Evolutionary conservation across 2,888 invertebrate genomes (phyloP).

Genomic region (Patella ulyssiponensis): DNA sequence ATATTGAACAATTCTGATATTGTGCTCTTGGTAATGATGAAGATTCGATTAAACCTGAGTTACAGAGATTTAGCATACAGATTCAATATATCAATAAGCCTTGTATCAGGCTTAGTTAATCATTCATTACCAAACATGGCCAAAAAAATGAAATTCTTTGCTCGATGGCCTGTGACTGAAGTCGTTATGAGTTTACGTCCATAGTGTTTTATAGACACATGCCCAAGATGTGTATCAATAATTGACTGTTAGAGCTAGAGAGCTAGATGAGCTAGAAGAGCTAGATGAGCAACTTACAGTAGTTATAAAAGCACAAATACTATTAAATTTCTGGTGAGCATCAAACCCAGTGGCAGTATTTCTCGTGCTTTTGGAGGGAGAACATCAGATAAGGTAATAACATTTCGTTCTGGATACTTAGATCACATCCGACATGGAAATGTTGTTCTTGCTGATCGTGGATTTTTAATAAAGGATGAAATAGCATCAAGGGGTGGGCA

Average conservation of each 20-base stretch:
- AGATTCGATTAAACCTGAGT: too few relatives aligned
- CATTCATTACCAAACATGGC: not conserved
- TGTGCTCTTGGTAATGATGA: too few relatives aligned
- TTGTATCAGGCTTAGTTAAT: not conserved
- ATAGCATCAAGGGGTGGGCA: not conserved
- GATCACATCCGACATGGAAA: not conserved
- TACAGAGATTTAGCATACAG: too few relatives aligned
- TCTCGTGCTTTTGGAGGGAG: not conserved
- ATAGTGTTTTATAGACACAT: not conserved
- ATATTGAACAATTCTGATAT: too few relatives aligned
- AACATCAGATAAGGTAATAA: constrained; percentile 17
- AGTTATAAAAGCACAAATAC: constrained; percentile 21
- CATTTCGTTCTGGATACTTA: not conserved
- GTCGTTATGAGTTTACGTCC: not conserved
- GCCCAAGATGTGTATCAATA: constrained; percentile 25
- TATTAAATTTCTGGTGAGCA: too few relatives aligned
- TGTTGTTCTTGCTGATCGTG: not conserved
- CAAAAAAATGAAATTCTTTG: not conserved
- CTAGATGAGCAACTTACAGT: constrained; percentile 18
- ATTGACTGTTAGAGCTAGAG: constrained; percentile 37
- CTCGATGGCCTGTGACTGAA: not conserved
- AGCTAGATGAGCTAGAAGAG: too few relatives aligned
- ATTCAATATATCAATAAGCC: too few relatives aligned
- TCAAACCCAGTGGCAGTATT: constrained; percentile 40
- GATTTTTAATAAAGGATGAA: not conserved